Percentiles rank a stretch among this genome's conserved stretches.
These are phyloP conservation scores for Loxodonta africana DNA, from an alignment of 2,113 vertebrate species.

Conservation along the genomic window DNA sequence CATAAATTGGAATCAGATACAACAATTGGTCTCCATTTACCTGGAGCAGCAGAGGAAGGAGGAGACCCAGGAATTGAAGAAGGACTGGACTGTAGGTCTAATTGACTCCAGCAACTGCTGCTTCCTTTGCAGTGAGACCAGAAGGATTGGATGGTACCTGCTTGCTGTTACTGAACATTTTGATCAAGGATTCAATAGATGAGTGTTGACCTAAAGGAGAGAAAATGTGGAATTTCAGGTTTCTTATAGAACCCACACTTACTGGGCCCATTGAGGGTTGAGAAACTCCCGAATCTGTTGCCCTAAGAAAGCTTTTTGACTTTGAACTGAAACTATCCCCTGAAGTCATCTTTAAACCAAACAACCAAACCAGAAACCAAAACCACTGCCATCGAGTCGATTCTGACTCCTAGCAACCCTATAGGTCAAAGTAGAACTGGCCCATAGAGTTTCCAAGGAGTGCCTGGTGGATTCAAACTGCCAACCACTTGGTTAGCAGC, in stretches of 20 bases:
- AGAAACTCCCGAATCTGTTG: neutral
- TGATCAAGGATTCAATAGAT: neutral
- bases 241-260: neutral
- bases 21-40: neutral
- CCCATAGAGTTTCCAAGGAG: no score
- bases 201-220: neutral
- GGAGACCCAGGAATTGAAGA: neutral
- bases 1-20: conserved; percentile 4
- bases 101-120: neutral
- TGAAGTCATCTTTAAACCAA: neutral
- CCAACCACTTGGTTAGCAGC: no score
- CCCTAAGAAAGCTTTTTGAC: neutral
- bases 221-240: neutral
- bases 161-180: neutral
- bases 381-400: no score
- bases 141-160: neutral
- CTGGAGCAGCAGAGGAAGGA: neutral
- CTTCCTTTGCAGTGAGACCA: neutral
- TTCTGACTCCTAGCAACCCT: no score
- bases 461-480: no score
- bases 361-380: no score
- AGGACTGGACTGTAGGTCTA: neutral
- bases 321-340: neutral
- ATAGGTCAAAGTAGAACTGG: no score
- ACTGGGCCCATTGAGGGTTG: neutral